Evolutionary conservation across 2,888 invertebrate genomes (phyloP).

Genomic region (Leptothorax acervorum): DNA sequence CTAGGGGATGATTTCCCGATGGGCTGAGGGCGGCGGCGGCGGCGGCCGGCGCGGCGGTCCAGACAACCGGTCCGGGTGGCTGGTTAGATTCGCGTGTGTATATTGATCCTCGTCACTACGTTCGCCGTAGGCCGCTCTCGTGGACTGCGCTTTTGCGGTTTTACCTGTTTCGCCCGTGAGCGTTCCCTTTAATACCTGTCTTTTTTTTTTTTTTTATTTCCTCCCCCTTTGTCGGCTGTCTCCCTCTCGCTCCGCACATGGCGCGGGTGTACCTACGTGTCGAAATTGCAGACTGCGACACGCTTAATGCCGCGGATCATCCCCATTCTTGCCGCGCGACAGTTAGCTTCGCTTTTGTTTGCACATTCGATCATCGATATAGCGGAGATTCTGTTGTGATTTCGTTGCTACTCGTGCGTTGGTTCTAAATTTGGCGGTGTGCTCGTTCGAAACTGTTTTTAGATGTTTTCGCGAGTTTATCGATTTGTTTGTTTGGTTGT

Average conservation of each 20-base stretch:
- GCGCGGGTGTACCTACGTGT: background rate
- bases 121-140: slow-evolving; percentile 51
- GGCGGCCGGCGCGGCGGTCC: slow-evolving; percentile 52
- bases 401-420: background rate
- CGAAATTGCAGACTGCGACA: slow-evolving; percentile 23
- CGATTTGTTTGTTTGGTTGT: slow-evolving; percentile 10
- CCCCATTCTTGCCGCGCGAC: slow-evolving; percentile 21
- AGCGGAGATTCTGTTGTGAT: background rate
- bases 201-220: background rate
- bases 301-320: slow-evolving; percentile 27
- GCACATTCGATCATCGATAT: background rate
- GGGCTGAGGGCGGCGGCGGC: slow-evolving; percentile 68
- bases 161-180: slow-evolving; percentile 53
- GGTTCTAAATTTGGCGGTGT: background rate
- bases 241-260: background rate
- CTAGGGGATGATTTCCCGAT: slow-evolving; percentile 83
- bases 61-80: slow-evolving; percentile 59
- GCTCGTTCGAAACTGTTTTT: slow-evolving; percentile 1
- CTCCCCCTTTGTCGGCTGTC: background rate
- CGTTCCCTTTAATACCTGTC: slow-evolving; percentile 20
- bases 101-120: slow-evolving; percentile 40
- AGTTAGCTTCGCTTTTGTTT: slow-evolving; percentile 33
- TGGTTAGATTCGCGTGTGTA: slow-evolving; percentile 61
- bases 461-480: background rate
- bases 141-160: slow-evolving; percentile 72